A percentile compares a stretch with the other conserved stretches of the same genome.
Evolutionary conservation across 2,797 vertebrate genomes (phyloP).

Genomic region (Tokudaia tokunoshimensis): DNA sequence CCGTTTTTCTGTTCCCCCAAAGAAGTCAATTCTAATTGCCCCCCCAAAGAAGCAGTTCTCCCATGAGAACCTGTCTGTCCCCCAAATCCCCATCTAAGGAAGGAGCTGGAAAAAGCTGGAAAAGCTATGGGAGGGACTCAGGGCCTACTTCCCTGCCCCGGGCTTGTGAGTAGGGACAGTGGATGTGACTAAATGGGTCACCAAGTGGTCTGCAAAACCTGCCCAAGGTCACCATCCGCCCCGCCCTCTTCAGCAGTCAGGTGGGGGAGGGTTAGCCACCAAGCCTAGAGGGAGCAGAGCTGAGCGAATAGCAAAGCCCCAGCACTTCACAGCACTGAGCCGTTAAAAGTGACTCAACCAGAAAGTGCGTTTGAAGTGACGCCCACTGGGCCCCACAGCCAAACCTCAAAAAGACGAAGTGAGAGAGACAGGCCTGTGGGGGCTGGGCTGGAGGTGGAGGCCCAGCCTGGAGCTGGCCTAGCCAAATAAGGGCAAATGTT

Average conservation of each 20-base stretch:
- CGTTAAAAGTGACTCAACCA: constrained; percentile 89
- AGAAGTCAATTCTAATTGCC: not conserved
- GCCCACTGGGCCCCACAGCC: constrained; percentile 79
- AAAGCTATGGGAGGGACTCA: not conserved
- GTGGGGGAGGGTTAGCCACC: constrained; percentile 15
- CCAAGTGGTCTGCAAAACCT: not conserved
- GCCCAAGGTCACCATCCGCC: not conserved
- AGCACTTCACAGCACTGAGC: constrained; percentile 70
- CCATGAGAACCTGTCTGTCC: not conserved
- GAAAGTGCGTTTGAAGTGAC: constrained; percentile 86
- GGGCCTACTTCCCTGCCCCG: not conserved
- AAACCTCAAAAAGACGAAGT: constrained; percentile 89
- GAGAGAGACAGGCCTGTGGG: constrained; percentile 77
- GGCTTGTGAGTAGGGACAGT: not conserved
- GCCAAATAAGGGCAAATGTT: constrained; percentile 87
- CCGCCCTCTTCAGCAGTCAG: not conserved
- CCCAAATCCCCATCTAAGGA: not conserved
- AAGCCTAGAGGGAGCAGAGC: not conserved
- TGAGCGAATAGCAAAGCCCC: not conserved
- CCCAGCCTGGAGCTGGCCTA: constrained; percentile 69
- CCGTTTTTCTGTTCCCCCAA: constrained; percentile 4
- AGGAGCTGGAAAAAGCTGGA: not conserved
- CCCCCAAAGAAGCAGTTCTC: not conserved
- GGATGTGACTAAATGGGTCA: not conserved
- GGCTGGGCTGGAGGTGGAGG: constrained; percentile 66